Evolutionary conservation across 2,113 vertebrate species (phyloP).

Genomic region (Orycteropus afer): DNA sequence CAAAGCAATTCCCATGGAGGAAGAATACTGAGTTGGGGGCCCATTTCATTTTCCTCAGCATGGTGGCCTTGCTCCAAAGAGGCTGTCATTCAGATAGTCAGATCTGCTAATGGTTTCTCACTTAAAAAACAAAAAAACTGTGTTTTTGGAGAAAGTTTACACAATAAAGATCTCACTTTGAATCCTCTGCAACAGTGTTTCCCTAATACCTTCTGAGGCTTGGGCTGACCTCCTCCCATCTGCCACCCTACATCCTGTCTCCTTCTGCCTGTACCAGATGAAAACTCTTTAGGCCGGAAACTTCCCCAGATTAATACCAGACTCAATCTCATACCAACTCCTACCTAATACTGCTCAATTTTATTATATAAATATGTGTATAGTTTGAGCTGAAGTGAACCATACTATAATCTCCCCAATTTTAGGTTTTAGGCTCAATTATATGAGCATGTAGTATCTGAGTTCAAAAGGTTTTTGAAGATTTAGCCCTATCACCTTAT

Average conservation of each 20-base stretch:
- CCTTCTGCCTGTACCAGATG: constrained; percentile 50
- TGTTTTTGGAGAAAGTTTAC: background rate
- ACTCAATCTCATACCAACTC: constrained; percentile 57
- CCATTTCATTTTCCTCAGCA: constrained; percentile 48
- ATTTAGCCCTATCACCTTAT: constrained; percentile 45
- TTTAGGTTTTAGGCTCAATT: constrained; percentile 58
- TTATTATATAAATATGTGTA: constrained; percentile 73
- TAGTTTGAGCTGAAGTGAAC: constrained; percentile 60
- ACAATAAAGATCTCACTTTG: constrained; percentile 20
- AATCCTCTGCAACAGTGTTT: background rate
- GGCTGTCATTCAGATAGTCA: background rate
- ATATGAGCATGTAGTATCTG: constrained; percentile 36
- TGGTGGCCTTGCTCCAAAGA: background rate
- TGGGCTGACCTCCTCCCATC: background rate
- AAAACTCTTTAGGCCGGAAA: constrained; percentile 70
- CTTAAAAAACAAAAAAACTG: background rate
- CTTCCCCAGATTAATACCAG: constrained; percentile 70
- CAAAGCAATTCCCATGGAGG: constrained; percentile 57
- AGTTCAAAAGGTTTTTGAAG: constrained; percentile 62
- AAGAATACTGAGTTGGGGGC: constrained; percentile 8
- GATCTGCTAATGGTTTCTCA: constrained; percentile 40
- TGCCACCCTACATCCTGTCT: background rate
- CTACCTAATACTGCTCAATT: background rate
- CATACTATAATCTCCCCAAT: constrained; percentile 50
- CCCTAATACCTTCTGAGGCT: background rate